A percentile compares a stretch with the other conserved stretches of the same genome.
phyloP scores from a whole-genome alignment of 2,797 vertebrate genomes.

The Monodelphis domestica region DNA sequence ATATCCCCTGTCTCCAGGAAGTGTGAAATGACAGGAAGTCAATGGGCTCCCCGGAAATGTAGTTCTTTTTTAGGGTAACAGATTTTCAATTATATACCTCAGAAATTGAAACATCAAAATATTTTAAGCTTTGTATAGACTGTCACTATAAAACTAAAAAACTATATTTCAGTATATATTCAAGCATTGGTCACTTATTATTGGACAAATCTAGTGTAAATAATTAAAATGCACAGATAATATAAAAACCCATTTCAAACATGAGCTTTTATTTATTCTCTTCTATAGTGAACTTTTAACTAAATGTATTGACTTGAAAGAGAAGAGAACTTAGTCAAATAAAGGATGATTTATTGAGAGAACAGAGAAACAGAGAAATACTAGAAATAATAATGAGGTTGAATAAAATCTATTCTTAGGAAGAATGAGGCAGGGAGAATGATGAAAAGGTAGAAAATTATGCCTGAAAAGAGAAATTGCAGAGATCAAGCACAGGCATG shows the following conservation, averaged over 20 bases:
- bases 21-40: too few species aligned
- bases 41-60: too few species aligned
- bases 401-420: background rate
- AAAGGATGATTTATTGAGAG: background rate
- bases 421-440: background rate
- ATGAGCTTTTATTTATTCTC: background rate
- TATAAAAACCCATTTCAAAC: background rate
- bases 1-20: too few species aligned
- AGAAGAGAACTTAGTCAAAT: background rate
- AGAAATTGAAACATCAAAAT: background rate
- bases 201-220: background rate
- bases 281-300: background rate
- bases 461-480: background rate
- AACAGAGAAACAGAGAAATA: background rate
- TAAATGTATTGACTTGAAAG: background rate
- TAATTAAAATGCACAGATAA: background rate
- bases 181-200: background rate
- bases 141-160: background rate
- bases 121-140: background rate
- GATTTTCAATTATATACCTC: too few species aligned
- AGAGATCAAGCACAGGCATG: background rate
- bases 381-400: background rate
- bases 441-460: background rate
- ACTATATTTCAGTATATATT: background rate
- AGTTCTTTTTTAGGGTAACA: too few species aligned